Evolutionary conservation across 2,888 invertebrate genomes (phyloP), one percentile per base, ranked within the genome.

Genomic region (Chromoteleia sp.): DNA sequence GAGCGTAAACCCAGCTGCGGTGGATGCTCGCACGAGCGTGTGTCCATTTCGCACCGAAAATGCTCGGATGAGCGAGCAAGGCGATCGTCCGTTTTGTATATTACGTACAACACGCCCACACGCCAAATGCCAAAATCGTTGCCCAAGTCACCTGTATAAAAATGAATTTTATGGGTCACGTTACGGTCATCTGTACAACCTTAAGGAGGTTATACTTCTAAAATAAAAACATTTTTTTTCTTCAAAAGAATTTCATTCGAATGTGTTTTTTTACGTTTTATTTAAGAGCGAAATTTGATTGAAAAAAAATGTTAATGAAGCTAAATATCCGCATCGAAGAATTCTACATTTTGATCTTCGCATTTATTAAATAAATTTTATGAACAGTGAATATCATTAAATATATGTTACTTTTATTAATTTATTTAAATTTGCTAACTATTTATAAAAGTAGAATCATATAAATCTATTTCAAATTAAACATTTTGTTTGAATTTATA

Each of bases 1-100:
- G 86, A 84, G 85, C 85, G 85, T 87, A 86, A 87, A 88, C 83
- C 84, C 82, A 74, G 75, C 80, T 83, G 78, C 74, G 84, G 79
- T 73, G 81, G 81, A 83, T 83, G 84, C 85, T 68, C 83, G 86
- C 84, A 81, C 83, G 77, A 81, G 80, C 81, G 80, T 82, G 83
- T 75, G 71, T 84, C 82, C 82, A 87, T 87, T 87, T 84, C 83
- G 85, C 84, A 76, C 83, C 82, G 86, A 87, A 88, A 87, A 88
- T 85, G 83, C 78, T 70, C 83, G 87, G 84, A 86, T 86, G 85
- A 86, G 83, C 83, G 85, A 76, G 75, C 83, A 81, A 83, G 84
- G 56, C 83, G 85, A 84, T 86, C 84, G 82, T 80, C 70, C 67
- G 78, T 71, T 80, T 80, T 82, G 70, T 76, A 73, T 68, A 68